Base-by-base conservation (phyloP, 2,888 invertebrate species). In the Pollenia amentaria region DNA sequence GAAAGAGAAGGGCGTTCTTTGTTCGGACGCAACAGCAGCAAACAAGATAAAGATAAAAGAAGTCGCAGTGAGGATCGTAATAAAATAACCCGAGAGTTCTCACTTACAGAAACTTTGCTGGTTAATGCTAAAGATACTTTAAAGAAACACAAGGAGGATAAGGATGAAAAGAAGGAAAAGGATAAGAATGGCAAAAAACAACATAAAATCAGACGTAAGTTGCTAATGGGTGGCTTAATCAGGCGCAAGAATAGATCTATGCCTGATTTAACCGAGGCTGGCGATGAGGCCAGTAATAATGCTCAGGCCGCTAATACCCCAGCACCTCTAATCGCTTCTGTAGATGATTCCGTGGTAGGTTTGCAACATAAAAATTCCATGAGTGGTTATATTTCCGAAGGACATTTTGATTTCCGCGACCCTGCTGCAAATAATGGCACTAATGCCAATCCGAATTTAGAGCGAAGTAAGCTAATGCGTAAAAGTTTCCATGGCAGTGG, bases 401-500 rank as follows among this genome's bases (percentile, higher is more conserved):
- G 97, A 0, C 97, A 97, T 92, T 94, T 97, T 84, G 97, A 98
- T 90, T 97, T 96, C 90, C 94, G 92, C 72, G 94, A 95, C 16
- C 95, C 95, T 40, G 84, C 88, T 46, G 95, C 96, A 40, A 84
- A 64, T 29, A 77, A 77, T 65, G 87, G 80, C 7, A 51, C 67
- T 8, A 84, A 60, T 40, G 95, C 96, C 44, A 97, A 97, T 93
- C 97, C 97, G 0, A 97, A 97, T 92, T 94, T 97, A 77, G 97
- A 97, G 92, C 95, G 97, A 87, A 97, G 97, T 93, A 97, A 97
- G 90, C 94, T 97, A 83, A 97, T 98, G 97, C 94, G 97, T 89
- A 97, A 97, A 92, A 97, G 97, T 92, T 97, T 97, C 92, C 97
- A 97, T 90, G 97, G 97, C 57, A 97, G 97, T 91, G 97, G 97